Base-by-base conservation (phyloP, 2,113 vertebrate genomes). In the Aphyosemion australe region DNA sequence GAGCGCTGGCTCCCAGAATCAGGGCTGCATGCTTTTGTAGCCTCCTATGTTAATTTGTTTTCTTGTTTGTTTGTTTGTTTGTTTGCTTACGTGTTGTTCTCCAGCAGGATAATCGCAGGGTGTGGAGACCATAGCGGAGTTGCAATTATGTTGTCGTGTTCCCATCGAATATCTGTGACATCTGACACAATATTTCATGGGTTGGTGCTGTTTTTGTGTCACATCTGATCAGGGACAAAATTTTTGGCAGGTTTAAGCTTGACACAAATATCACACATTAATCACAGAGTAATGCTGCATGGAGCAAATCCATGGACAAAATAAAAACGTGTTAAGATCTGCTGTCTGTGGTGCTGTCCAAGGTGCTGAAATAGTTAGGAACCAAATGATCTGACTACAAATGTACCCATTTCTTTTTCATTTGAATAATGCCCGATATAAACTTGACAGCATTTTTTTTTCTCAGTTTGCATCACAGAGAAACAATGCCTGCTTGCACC, bases 31-130 rank as follows among this genome's bases (percentile, higher is more conserved):
- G 83, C 79, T 82, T 75, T 84, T 87, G 77, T 83, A 80, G 79
- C 82, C 71, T 73, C 65, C 74, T 82, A 84, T 91, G 90, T 89
- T 88, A 80, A 87, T 91, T 86, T 87, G 85, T 90, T 85, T 87
- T 79, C 88, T 85, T 85, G 72, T 65, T 61, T 72, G 73, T 65
- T 80, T 74, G 73, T 65, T 80, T 74, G 68, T 72, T 85, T 69
- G 70, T 83, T 79, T 84, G 68, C 82, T 53, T 76, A 72, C 80
- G 86, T 72, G 63, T 80, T 84, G 49, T 83, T 87, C 75, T 76
- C 49, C 49, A 55, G 60, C 70, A 54, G 63, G 59, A 65, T 72
- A 84, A 83, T 85, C 72, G 82, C 59, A 64, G 69, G 59, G 54
- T 55, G 60, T 58, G 61, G 20, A 31, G 42, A 62, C 0, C 31